Base-by-base conservation (phyloP, 2,113 vertebrate genomes). In the Eidolon helvum region DNA sequence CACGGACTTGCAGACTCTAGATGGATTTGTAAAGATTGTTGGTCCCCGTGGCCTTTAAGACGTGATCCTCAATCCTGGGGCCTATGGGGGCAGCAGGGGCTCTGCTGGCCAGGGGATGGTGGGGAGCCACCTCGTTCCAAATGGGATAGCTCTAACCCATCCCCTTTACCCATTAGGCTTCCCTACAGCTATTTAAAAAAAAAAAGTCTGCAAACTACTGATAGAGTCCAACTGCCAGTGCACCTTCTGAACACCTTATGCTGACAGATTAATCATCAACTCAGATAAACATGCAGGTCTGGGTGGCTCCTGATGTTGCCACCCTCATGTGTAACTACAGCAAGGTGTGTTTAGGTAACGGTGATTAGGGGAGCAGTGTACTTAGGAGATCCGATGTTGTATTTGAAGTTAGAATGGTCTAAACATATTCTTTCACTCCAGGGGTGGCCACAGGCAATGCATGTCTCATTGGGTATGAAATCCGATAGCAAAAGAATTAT, bases 321-420 rank as follows among this genome's bases (percentile, higher is more conserved):
- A n/a, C 26, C 45, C 71, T 90, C 30, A 75, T 12, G 10, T 82
- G 38, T 78, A 19, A 65, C 74, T 69, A 22, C 2, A 11, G 19
- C 57, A 28, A 63, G 61, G 28, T n/a, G 12, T 55, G 14, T 78
- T 68, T 69, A 40, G 18, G 80, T 61, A 57, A 50, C 80, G 38
- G 26, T 72, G 40, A 84, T 61, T 69, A 57, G 66, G n/a, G 28
- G 55, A 83, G 38, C 10, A 11, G 30, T 43, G 1, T 63, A 19
- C 80, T 26, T 1, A 68, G 80, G 57, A 24, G 80, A 84, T 38
- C 75, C 45, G 63, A 4, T 5, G 1, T 53, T 79, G 10, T 75
- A 7, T 95, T 59, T 94, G 48, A 85, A 83, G 87, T 79, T 91
- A 90, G 94, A 95, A 61, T 80, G 83, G 87, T 87, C 65, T 30